These are phyloP conservation scores for Styela clava DNA, from an alignment of 23 tunicate genomes.

Conservation along the genomic window DNA sequence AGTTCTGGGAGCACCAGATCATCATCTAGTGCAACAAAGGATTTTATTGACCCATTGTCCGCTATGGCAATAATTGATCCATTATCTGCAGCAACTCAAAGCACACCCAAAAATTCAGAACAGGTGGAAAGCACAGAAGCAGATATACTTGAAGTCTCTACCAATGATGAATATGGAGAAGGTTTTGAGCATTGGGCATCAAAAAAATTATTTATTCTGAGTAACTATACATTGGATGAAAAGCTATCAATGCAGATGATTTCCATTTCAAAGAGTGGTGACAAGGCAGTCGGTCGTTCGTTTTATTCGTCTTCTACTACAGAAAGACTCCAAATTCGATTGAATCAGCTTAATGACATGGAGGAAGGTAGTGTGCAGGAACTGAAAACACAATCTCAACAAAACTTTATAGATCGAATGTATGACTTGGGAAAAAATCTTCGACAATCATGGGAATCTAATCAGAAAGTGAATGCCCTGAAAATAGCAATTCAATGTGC, in stretches of 20 bases:
- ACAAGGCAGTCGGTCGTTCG: not conserved
- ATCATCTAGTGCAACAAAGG: slow-evolving; percentile 5
- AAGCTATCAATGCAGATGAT: slow-evolving; percentile 41
- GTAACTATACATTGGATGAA: slow-evolving; percentile 40
- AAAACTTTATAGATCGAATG: slow-evolving; percentile 68
- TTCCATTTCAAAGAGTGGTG: not conserved
- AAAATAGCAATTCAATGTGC: slow-evolving; percentile 91
- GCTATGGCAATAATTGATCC: slow-evolving; percentile 58
- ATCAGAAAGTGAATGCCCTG: slow-evolving; percentile 85
- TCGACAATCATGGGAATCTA: slow-evolving; percentile 67
- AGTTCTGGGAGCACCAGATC: not conserved
- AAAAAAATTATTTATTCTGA: slow-evolving; percentile 36
- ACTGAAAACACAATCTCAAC: slow-evolving; percentile 60
- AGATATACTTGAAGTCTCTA: not conserved
- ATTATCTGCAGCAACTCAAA: slow-evolving; percentile 21
- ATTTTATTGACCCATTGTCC: slow-evolving; percentile 83
- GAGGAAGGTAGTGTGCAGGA: slow-evolving; percentile 78
- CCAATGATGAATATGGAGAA: slow-evolving; percentile 16
- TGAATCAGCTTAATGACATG: slow-evolving; percentile 82
- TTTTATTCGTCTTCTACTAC: slow-evolving; percentile 35
- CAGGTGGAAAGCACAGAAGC: not conserved
- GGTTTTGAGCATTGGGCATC: slow-evolving; percentile 53
- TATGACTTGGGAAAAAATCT: slow-evolving; percentile 41
- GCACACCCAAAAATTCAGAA: not conserved
- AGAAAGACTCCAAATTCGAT: slow-evolving; percentile 63